Evolutionary conservation across 2,113 vertebrate species (phyloP).

Genomic region (Hymenochirus boettgeri): DNA sequence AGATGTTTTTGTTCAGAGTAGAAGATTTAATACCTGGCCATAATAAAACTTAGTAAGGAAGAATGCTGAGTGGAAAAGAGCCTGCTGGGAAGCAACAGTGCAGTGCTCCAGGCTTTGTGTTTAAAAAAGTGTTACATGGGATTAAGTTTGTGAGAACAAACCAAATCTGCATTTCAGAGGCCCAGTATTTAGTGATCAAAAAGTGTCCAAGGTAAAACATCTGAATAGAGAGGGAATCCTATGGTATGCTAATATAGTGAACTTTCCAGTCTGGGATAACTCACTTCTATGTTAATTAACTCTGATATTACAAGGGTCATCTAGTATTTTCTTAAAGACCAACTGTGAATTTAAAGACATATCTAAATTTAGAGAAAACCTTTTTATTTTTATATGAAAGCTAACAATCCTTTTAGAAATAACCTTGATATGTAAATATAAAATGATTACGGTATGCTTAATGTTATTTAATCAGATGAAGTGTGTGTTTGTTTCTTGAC

Average conservation of each 20-base stretch:
- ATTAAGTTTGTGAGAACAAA: conserved; percentile 13
- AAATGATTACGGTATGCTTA: too few species aligned
- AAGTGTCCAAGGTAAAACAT: conserved; percentile 54
- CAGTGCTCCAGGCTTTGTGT: conserved; percentile 1
- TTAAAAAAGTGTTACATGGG: conserved; percentile 1
- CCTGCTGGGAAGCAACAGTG: conserved; percentile 10
- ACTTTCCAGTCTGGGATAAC: conserved; percentile 51
- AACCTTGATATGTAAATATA: too few species aligned
- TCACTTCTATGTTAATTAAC: conserved; percentile 59
- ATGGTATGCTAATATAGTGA: conserved; percentile 56
- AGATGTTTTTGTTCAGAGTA: not conserved
- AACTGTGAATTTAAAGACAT: too few species aligned
- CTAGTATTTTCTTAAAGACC: not conserved
- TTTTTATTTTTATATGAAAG: too few species aligned
- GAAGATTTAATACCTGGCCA: not conserved
- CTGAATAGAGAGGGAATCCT: conserved; percentile 64
- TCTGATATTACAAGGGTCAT: conserved; percentile 69
- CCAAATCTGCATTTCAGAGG: conserved; percentile 16
- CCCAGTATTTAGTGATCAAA: conserved; percentile 48
- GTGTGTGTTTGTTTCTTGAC: too few species aligned
- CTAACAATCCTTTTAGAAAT: too few species aligned
- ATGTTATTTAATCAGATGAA: too few species aligned
- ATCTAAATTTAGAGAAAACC: too few species aligned
- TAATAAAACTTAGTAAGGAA: not conserved
- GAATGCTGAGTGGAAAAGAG: conserved; percentile 12